Percentiles rank a stretch among this genome's conserved stretches.
Conservation (phyloP, 2,888 invertebrate species). For the Thyatira batis region DNA sequence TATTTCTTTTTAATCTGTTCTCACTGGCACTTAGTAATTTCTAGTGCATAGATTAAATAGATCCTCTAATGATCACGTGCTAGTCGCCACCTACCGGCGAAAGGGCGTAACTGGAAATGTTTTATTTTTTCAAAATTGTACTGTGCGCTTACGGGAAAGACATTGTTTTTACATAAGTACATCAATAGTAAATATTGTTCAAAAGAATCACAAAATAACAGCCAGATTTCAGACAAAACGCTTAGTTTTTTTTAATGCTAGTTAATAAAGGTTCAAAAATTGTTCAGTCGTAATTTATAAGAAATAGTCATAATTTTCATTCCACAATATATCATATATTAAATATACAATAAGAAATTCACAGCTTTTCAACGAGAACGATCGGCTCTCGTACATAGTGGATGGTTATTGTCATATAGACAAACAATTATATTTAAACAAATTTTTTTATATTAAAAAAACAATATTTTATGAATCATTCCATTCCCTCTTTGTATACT, state of each 20-base stretch:
- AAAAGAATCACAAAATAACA: constrained; percentile 70
- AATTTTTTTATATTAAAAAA: constrained; percentile 2
- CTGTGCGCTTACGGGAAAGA: constrained; percentile 42
- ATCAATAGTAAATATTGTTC: constrained; percentile 38
- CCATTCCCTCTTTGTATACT: not conserved
- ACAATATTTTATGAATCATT: not conserved
- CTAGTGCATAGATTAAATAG: too few species aligned
- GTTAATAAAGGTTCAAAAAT: constrained; percentile 73
- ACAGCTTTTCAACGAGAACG: constrained; percentile 44
- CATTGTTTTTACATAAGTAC: constrained; percentile 19
- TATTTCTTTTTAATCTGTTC: too few species aligned
- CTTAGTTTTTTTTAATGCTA: constrained; percentile 55
- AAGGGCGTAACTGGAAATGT: constrained; percentile 12
- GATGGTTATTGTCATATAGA: constrained; percentile 47
- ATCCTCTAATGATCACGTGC: too few species aligned
- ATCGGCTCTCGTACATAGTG: constrained; percentile 28
- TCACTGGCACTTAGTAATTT: too few species aligned
- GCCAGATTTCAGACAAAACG: constrained; percentile 60
- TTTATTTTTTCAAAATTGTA: not conserved
- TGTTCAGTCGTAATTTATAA: constrained; percentile 74
- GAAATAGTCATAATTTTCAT: constrained; percentile 51
- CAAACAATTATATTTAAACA: constrained; percentile 19
- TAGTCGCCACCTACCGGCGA: constrained; percentile 10
- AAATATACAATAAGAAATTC: constrained; percentile 49
- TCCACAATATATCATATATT: constrained; percentile 39